Conservation (phyloP, 2,888 invertebrate species). For the Temnothorax rugatulus region DNA sequence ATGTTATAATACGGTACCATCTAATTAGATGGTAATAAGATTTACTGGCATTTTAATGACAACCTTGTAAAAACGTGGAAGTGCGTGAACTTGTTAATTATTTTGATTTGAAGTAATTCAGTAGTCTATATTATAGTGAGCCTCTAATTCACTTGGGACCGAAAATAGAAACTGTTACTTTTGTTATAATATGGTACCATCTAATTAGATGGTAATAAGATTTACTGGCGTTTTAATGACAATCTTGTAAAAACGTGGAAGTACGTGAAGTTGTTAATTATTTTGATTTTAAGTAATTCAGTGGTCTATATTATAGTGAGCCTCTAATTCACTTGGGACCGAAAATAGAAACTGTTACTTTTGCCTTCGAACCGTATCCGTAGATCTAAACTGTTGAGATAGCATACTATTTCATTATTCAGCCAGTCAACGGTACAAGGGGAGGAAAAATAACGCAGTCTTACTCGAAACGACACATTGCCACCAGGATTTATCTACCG, state of each 20-base stretch:
- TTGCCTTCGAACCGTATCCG: slow-evolving; percentile 8
- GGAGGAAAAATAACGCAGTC: slow-evolving; percentile 32
- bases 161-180: slow-evolving; percentile 15
- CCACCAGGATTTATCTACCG: slow-evolving; percentile 59
- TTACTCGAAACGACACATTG: slow-evolving; percentile 38
- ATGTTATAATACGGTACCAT: not conserved
- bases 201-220: slow-evolving; percentile 24
- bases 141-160: slow-evolving; percentile 4
- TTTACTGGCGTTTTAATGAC: not conserved
- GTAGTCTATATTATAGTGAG: not conserved
- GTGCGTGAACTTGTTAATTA: not conserved
- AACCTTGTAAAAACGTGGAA: not conserved
- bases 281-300: not conserved
- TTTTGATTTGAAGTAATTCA: not conserved
- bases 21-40: slow-evolving; percentile 22
- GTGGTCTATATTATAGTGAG: not conserved
- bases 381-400: slow-evolving; percentile 5
- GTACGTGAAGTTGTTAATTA: not conserved
- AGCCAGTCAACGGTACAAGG: not conserved
- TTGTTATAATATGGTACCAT: not conserved
- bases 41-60: not conserved
- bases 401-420: slow-evolving; percentile 49
- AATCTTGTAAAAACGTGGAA: not conserved
- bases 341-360: slow-evolving; percentile 16
- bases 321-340: slow-evolving; percentile 1